Evolutionary conservation across 2,113 vertebrate species (phyloP).

Genomic region (Mesembrinibis cayennensis): DNA sequence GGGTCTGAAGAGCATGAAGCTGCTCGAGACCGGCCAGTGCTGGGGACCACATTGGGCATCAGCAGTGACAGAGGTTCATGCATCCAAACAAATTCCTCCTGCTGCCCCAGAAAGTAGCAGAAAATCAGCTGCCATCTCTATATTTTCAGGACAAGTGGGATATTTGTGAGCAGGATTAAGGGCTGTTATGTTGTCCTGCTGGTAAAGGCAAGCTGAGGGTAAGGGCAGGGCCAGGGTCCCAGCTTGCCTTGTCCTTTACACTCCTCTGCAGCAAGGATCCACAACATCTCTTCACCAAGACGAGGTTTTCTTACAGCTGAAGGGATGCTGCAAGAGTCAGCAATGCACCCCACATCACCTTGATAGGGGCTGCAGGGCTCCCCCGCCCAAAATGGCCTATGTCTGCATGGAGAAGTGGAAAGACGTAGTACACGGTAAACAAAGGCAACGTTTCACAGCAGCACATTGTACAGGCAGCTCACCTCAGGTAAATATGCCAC

Average conservation of each 20-base stretch:
- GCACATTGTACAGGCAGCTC: neutral
- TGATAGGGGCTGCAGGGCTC: neutral
- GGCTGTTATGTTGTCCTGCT: neutral
- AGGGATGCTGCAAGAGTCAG: neutral
- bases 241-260: neutral
- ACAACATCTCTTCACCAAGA: neutral
- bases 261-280: neutral
- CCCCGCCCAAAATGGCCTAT: neutral
- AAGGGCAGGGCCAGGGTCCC: neutral
- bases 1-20: neutral
- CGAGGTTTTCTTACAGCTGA: neutral
- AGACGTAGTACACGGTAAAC: accelerated
- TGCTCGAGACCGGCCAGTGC: accelerated
- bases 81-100: neutral
- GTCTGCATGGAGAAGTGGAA: neutral
- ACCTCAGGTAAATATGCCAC: neutral
- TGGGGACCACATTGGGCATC: neutral
- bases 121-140: neutral
- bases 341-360: neutral
- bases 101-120: neutral
- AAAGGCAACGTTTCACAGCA: neutral
- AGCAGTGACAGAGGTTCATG: neutral
- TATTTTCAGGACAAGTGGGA: neutral
- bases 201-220: neutral
- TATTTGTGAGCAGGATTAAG: neutral